A percentile compares a stretch with the other conserved stretches of the same genome.
These are phyloP conservation scores for Hedychridium roseum DNA, from an alignment of 2,888 invertebrate genomes.

Conservation along the genomic window DNA sequence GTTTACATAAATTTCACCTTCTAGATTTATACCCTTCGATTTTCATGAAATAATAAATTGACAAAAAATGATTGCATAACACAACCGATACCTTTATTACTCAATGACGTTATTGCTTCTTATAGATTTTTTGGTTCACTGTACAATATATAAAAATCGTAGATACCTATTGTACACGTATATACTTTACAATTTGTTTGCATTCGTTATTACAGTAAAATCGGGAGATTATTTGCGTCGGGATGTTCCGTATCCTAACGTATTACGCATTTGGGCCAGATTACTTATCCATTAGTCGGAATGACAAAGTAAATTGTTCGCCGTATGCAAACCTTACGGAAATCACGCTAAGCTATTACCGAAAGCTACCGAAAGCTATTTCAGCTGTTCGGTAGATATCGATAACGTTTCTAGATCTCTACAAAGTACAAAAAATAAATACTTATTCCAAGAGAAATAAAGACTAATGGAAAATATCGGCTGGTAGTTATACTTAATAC, in stretches of 20 bases:
- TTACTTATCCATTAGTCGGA: conserved; percentile 27
- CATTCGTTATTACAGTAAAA: conserved; percentile 51
- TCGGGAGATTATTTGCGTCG: conserved; percentile 31
- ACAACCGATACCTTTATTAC: no score
- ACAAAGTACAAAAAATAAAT: neutral
- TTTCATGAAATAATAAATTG: no score
- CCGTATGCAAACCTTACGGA: no score
- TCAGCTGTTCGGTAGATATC: no score
- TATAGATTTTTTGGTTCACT: conserved; percentile 22
- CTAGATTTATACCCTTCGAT: no score
- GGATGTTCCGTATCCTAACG: conserved; percentile 20
- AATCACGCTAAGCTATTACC: no score
- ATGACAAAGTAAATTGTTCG: conserved; percentile 15
- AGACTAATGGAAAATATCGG: conserved; percentile 16
- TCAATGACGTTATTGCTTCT: conserved; percentile 23
- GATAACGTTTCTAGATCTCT: no score
- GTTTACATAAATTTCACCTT: no score
- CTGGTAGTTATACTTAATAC: conserved; percentile 13
- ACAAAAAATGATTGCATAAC: no score
- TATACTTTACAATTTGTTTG: conserved; percentile 40
- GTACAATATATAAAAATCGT: conserved; percentile 43
- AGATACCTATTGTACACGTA: conserved; percentile 37
- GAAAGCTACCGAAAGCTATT: no score
- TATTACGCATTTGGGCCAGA: conserved; percentile 16
- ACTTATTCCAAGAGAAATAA: no score